These are phyloP conservation scores for Neofelis nebulosa DNA, from an alignment of 2,113 vertebrate species.

Conservation along the genomic window DNA sequence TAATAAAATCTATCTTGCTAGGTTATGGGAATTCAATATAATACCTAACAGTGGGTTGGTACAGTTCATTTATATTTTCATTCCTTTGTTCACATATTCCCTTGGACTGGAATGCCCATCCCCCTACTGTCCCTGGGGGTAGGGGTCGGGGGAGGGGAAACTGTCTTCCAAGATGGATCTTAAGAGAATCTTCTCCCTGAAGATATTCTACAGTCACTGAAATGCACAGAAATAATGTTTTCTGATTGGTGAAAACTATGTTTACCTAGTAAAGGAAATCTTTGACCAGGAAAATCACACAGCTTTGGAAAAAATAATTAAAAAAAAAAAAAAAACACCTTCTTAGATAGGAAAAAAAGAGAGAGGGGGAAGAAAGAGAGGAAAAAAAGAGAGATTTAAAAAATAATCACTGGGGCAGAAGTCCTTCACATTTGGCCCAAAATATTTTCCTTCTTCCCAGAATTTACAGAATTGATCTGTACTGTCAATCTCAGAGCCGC, in stretches of 20 bases:
- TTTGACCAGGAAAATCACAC: neutral
- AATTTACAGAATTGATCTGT: neutral
- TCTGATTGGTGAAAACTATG: neutral
- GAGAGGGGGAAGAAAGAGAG: neutral
- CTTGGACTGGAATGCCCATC: neutral
- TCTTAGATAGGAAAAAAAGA: neutral
- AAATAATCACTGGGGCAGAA: neutral
- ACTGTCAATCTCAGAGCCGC: neutral
- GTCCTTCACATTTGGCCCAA: neutral
- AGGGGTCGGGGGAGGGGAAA: neutral
- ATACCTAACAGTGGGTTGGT: neutral
- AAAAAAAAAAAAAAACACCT: neutral
- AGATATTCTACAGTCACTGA: neutral
- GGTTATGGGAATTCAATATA: neutral
- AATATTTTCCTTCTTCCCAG: neutral
- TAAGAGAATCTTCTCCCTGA: neutral
- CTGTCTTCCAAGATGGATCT: neutral
- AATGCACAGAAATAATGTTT: neutral
- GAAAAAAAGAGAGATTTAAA: neutral
- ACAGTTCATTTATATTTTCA: neutral
- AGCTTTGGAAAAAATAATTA: neutral
- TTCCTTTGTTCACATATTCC: neutral
- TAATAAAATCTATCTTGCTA: neutral
- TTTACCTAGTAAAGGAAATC: neutral
- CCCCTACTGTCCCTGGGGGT: too few species aligned